These are phyloP conservation scores for Pogonognathellus flavescens DNA, from an alignment of 1,140 invertebrate genomes.

Conservation along the genomic window DNA sequence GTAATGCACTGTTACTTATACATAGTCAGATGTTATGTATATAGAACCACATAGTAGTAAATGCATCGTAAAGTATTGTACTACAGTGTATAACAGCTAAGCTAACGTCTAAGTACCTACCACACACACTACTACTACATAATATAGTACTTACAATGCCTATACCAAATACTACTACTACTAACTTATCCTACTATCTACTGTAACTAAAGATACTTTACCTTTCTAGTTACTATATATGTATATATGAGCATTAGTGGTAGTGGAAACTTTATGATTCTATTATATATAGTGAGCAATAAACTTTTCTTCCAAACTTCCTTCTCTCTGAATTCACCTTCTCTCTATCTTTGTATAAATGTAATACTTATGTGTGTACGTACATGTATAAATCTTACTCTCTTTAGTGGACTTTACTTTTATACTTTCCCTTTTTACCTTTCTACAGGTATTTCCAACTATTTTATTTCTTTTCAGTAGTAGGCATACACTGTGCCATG, in stretches of 20 bases:
- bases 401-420: conserved; percentile 1
- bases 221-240: conserved; percentile 26
- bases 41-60: not conserved
- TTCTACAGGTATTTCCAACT: too few species aligned
- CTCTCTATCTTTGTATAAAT: not conserved
- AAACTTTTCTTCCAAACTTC: conserved; percentile 45
- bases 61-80: conserved; percentile 25
- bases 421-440: too few species aligned
- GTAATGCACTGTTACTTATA: too few species aligned
- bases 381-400: not conserved
- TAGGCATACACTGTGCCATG: too few species aligned
- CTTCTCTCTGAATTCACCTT: conserved; percentile 39
- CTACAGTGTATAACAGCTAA: not conserved
- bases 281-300: conserved; percentile 47
- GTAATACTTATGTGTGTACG: not conserved
- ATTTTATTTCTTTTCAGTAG: too few species aligned
- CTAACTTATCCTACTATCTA: conserved; percentile 36
- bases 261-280: conserved; percentile 49
- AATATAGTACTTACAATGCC: conserved; percentile 9
- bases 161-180: not conserved
- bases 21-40: not conserved
- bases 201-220: conserved; percentile 43
- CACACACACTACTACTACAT: not conserved
- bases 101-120: not conserved
- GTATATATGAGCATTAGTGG: conserved; percentile 3